These are phyloP conservation scores for Liposcelis brunnea DNA, from an alignment of 2,888 invertebrate species.

Conservation along the genomic window DNA sequence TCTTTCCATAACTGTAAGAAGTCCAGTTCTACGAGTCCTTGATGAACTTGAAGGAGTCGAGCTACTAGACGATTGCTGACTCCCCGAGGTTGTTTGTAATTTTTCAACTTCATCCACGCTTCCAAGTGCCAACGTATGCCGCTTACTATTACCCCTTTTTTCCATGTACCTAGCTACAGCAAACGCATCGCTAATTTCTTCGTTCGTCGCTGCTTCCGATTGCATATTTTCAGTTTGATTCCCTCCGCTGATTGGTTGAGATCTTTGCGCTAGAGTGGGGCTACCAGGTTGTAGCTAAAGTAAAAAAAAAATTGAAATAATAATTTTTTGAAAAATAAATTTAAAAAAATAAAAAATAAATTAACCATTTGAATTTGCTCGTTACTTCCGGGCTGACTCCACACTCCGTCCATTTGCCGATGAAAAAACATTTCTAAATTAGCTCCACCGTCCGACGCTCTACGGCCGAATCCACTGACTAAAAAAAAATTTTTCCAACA, in stretches of 20 bases:
- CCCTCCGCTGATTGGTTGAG: conserved; percentile 26
- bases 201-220: conserved; percentile 19
- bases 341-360: no score
- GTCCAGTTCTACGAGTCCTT: conserved; percentile 61
- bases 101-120: conserved; percentile 48
- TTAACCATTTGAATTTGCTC: conserved; percentile 35
- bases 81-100: conserved; percentile 2
- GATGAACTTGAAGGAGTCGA: conserved; percentile 18
- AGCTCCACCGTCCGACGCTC: conserved; percentile 92
- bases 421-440: conserved; percentile 62
- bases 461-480: conserved; percentile 69
- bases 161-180: conserved; percentile 51
- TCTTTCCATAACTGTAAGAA: conserved; percentile 70
- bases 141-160: conserved; percentile 52
- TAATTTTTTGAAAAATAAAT: background rate
- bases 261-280: conserved; percentile 27
- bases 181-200: conserved; percentile 32
- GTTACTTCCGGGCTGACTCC: conserved; percentile 38
- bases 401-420: conserved; percentile 28
- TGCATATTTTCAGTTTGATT: conserved; percentile 17
- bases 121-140: conserved; percentile 54
- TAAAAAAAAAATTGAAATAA: conserved; percentile 6
- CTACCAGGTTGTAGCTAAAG: conserved; percentile 25
- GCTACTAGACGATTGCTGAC: conserved; percentile 22
- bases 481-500: conserved; percentile 16